Evolutionary conservation across 2,113 vertebrate species (phyloP), one percentile per base, ranked within the genome.

Genomic region (Penelope pileata): DNA sequence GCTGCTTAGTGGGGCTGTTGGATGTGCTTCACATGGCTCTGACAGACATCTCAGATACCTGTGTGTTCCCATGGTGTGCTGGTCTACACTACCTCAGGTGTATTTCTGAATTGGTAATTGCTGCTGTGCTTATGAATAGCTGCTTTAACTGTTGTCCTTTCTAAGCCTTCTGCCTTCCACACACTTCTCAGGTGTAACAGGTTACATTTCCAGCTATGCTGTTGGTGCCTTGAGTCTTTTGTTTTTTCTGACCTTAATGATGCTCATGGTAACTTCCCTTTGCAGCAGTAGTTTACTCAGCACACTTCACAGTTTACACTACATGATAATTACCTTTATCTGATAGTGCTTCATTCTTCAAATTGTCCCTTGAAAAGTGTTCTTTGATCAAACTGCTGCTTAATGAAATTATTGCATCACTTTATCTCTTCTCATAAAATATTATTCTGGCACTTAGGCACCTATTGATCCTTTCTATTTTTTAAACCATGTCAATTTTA

Each of bases 1-100:
- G 6, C 30, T 82, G 38, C 26, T 42, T 66, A 60, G 29, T 16
- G 12, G 32, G 11, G 23, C 12, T 16, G 3, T 38, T 56, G 10
- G 6, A 22, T 38, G 22, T 72, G 12, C 16, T 77, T 73, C 9
- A 62, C 12, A 11, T 17, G 50, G 34, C 45, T 80, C 21, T 2
- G 56, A 17, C 5, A 53, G 27, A 18, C 17, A 32, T 45, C 6
- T 60, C 73, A 43, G 42, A n/a, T n/a, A n/a, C 16, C 17, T 17
- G 5, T 30, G 7, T 53, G 7, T 64, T 56, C 30, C 51, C 60
- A 6, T 0, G 1, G 12, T 50, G 4, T 38, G 6, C 26, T 60
- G 17, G 9, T 34, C 66, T 75, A 34, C 4, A 1, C 12, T 48
- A 24, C 30, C 69, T 66, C 26, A 78, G 15, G 7, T 34, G 3